phyloP scores from a whole-genome alignment of 2,797 vertebrate species.

The Takifugu rubripes region DNA sequence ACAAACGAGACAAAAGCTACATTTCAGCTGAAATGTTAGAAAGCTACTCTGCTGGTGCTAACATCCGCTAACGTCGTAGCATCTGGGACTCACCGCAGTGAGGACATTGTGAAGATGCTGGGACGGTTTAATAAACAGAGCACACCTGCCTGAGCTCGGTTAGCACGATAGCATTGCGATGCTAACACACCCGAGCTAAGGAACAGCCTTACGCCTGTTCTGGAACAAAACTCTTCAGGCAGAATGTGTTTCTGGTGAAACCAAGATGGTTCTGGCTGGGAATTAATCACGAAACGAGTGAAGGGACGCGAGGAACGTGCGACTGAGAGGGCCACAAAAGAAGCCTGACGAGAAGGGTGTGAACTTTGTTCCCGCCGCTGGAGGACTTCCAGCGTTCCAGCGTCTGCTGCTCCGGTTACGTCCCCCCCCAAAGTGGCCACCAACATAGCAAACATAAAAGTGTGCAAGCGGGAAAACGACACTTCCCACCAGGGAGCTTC shows the following conservation, averaged over 20 bases:
- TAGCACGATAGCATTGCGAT: too few relatives aligned
- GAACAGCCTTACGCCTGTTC: too few relatives aligned
- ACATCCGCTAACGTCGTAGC: neutral
- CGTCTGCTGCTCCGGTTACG: conserved; percentile 28
- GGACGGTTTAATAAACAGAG: too few relatives aligned
- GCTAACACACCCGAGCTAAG: too few relatives aligned
- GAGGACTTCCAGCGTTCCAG: conserved; percentile 3
- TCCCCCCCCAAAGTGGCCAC: neutral
- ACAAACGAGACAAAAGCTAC: too few relatives aligned
- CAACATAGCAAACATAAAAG: neutral
- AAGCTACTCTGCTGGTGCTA: too few relatives aligned
- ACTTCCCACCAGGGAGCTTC: conserved; percentile 33
- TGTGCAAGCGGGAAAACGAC: conserved; percentile 5
- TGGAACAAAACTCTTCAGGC: conserved; percentile 47
- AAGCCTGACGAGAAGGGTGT: neutral
- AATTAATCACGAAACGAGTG: conserved; percentile 23
- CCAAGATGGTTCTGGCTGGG: conserved; percentile 23
- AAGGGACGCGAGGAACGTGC: conserved; percentile 29
- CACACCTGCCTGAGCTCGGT: too few relatives aligned
- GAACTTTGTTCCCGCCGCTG: conserved; percentile 9
- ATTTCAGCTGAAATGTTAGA: too few relatives aligned
- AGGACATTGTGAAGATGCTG: too few relatives aligned
- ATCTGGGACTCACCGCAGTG: too few relatives aligned
- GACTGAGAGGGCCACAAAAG: conserved; percentile 6
- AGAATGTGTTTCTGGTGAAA: conserved; percentile 47